Evolutionary conservation across 2,113 vertebrate species (phyloP).

Genomic region (Eurypyga helias): DNA sequence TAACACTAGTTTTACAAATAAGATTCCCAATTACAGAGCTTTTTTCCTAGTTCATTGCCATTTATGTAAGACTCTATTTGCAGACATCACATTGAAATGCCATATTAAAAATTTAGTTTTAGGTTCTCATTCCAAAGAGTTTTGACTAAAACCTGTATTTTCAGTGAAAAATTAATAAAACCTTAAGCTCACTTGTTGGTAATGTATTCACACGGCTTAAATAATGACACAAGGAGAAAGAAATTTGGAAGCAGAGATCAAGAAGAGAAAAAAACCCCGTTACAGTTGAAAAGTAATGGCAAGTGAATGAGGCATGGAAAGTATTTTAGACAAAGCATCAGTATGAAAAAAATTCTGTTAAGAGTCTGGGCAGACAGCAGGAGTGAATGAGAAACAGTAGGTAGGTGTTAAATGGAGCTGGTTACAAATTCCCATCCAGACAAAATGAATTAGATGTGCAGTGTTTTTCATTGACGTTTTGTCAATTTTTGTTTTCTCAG

Average conservation of each 20-base stretch:
- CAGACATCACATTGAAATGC: not conserved
- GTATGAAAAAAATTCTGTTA: not conserved
- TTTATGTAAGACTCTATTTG: not conserved
- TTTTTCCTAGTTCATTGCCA: not conserved
- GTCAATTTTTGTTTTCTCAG: not conserved
- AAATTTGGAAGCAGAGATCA: slow-evolving; percentile 24
- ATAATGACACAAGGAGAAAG: slow-evolving; percentile 1
- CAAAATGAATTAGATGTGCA: not conserved
- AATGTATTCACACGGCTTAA: not conserved
- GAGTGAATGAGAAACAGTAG: slow-evolving; percentile 22
- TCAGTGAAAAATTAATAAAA: slow-evolving; percentile 9
- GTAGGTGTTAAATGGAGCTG: slow-evolving; percentile 36
- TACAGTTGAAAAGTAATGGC: slow-evolving; percentile 6
- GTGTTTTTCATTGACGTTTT: not conserved
- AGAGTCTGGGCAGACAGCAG: not conserved
- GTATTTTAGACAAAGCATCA: slow-evolving; percentile 18
- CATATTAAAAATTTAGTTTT: not conserved
- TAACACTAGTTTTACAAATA: not conserved
- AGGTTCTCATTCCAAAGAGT: not conserved
- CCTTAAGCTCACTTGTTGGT: not conserved
- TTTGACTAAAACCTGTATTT: not conserved
- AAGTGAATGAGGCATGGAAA: slow-evolving; percentile 38
- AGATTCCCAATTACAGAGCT: not conserved
- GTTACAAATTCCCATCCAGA: not conserved
- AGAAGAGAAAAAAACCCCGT: not conserved